phyloP scores from a whole-genome alignment of 1,140 invertebrate genomes.

The Solenopsis fugax region DNA sequence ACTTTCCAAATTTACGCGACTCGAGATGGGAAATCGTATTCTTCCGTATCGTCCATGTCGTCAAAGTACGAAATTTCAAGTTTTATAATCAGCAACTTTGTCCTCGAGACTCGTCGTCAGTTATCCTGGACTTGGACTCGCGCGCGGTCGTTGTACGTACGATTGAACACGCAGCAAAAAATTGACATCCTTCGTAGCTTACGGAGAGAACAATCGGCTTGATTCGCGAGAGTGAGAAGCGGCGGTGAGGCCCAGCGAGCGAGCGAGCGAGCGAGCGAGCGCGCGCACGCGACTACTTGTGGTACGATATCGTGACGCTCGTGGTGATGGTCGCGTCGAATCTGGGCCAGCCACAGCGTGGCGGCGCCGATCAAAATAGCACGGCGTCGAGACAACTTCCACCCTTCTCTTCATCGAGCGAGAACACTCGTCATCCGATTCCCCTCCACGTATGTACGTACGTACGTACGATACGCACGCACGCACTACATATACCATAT shows the following conservation, averaged over 20 bases:
- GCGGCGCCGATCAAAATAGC: constrained; percentile 81
- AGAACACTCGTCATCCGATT: constrained; percentile 23
- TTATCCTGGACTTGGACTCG: neutral
- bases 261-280: neutral
- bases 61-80: neutral
- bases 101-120: too few relatives aligned
- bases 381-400: constrained; percentile 78
- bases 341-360: constrained; percentile 82
- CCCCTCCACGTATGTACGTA: neutral
- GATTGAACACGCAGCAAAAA: neutral
- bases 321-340: constrained; percentile 77
- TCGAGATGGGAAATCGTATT: neutral
- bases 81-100: neutral
- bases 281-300: neutral
- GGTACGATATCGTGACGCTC: constrained; percentile 32
- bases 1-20: constrained; percentile 10
- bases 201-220: neutral
- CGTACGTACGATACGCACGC: neutral
- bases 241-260: constrained; percentile 46
- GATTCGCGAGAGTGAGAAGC: neutral
- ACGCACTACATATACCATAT: neutral
- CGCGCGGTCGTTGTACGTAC: neutral
- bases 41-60: neutral
- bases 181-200: neutral
- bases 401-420: constrained; percentile 43